A percentile compares a stretch with the other conserved stretches of the same genome.
phyloP scores from a whole-genome alignment of 2,113 vertebrate species.

The Tragelaphus strepsiceros region DNA sequence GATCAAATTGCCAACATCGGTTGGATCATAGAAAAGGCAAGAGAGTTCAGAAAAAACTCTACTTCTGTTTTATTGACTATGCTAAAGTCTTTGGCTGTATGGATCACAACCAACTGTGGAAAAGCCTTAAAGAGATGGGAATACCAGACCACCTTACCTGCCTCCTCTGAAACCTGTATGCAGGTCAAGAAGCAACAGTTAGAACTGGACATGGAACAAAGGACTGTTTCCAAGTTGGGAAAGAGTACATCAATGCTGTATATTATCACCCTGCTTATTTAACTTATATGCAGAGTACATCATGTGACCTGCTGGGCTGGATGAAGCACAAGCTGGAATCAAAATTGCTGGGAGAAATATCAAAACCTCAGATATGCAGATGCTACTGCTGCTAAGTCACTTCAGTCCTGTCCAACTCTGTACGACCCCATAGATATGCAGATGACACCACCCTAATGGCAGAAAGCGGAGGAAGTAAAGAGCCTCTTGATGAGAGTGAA shows the following conservation, averaged over 20 bases:
- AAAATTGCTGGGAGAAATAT: not conserved
- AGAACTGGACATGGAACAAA: not conserved
- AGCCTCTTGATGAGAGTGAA: not conserved
- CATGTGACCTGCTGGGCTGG: not conserved
- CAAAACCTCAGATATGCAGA: not conserved
- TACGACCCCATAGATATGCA: not conserved
- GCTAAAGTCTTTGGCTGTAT: not conserved
- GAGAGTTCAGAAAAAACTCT: not conserved
- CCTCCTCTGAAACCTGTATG: not conserved
- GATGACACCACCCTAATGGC: not conserved
- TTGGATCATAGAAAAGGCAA: not conserved
- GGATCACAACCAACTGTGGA: not conserved
- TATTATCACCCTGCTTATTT: not conserved
- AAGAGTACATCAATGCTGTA: not conserved
- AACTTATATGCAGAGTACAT: not conserved
- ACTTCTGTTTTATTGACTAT: not conserved
- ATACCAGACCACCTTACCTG: not conserved
- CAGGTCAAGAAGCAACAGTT: not conserved
- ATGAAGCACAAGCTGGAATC: not conserved
- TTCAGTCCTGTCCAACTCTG: too few species aligned
- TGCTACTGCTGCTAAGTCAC: not conserved
- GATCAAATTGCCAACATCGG: not conserved
- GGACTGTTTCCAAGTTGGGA: not conserved
- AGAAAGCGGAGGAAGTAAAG: not conserved
- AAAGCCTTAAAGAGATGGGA: not conserved